Evolutionary conservation across 2,888 invertebrate species (phyloP), one percentile per base, ranked within the genome.

Genomic region (Neria commutata): DNA sequence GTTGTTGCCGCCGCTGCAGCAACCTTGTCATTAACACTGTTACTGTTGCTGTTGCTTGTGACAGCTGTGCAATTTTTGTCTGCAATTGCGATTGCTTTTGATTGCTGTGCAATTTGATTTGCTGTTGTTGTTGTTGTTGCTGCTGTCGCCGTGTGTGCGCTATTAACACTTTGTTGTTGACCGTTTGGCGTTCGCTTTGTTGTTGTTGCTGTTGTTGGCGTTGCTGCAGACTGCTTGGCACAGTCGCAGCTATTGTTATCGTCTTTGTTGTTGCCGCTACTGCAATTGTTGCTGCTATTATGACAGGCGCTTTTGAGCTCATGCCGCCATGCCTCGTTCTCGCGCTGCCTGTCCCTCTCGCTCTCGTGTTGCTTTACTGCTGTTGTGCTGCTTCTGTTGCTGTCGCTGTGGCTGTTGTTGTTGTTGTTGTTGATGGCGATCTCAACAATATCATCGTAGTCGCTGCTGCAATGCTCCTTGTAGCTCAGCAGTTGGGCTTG

Each of bases 381-480:
- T n/a, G n/a, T n/a, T n/a, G n/a, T 63, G 74, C 72, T 71, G 68
- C 69, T 68, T 68, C 71, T 73, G 68, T 66, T 71, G 63, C 61
- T 67, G 60, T 65, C 70, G 62, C 45, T 66, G 60, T 57, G 66
- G 64, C 26, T 67, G 67, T 11, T 40, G 23, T 29, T 26, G 14
- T 17, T 26, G 24, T 40, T 46, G 29, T 45, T 64, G 51, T 54
- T 59, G 61, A 52, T 60, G 50, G 45, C 56, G 40, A 58, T 65
- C 61, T 62, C 56, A 58, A 62, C 61, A 61, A 66, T 65, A 67
- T 67, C 65, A 65, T 65, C 60, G 60, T 61, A 56, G 60, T 66
- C 61, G 54, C 29, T 64, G 56, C 55, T 40, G 63, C 66, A 67
- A 75, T 71, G 72, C 29, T 49, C 49, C 54, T 57, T 29, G 45